Base-by-base conservation (phyloP, 1,140 invertebrate genomes). In the Popillia japonica region DNA sequence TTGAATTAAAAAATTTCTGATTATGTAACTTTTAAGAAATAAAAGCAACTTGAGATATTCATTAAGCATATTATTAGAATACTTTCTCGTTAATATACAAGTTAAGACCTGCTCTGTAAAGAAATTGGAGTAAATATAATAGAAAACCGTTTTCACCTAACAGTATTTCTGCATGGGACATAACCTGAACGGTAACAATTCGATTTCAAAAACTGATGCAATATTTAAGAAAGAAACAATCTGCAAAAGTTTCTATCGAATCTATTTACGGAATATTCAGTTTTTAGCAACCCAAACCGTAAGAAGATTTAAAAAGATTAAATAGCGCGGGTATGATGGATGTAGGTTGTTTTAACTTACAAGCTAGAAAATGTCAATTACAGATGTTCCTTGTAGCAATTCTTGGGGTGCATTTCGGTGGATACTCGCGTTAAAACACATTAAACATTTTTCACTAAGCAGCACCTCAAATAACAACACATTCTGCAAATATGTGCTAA, bases 391-490 rank as follows among this genome's bases (percentile, higher is more conserved):
- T 41, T 41, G n/a, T 74, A 42, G 40, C 14, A 20, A 55, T 55
- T 14, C 48, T 34, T 20, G n/a, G 17, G 34, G 72, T 74, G 40
- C 75, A 76, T 76, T 76, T 76, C 75, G 75, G 10, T 20, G 17
- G 20, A 17, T 40, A 76, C 14, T 20, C 23, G 11, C 75, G 42
- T 40, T 76, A 76, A 48, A 20, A 55, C 75, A 76, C 75, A 22
- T 76, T 55, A 76, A 55, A 55, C 44, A 76, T 42, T 76, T 76
- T 76, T 76, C 75, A 55, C 75, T 48, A 2, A 48, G 23, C 48
- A 76, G 75, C 75, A 76, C 75, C 75, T 76, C 44, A 76, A 76
- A 76, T 76, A 76, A 76, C 75, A 76, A 76, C 75, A 76, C 75
- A 76, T 76, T 48, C 75, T 55, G 75, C 75, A 76, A 76, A 48